Evolutionary conservation across 2,113 vertebrate genomes (phyloP), one percentile per base, ranked within the genome.

Genomic region (Oenanthe oenanthe): DNA sequence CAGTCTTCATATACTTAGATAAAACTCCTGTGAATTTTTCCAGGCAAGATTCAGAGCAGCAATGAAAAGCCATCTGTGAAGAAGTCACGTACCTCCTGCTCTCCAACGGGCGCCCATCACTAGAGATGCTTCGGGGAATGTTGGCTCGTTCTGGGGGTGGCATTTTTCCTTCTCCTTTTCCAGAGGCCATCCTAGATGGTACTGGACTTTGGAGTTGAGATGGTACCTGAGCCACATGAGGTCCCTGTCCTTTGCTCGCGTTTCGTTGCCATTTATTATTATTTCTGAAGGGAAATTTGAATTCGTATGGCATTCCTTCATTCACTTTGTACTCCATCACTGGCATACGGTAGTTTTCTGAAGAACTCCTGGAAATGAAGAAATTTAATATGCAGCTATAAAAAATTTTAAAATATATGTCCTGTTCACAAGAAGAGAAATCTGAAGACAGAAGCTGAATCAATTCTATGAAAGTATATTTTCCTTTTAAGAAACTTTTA

Each of bases 251-350:
- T 92, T 98, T 99, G 97, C 91, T 97, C 15, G 98, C 97, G 62
- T 98, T 99, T 93, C 99, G 98, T 20, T 99, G 99, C 99, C 99
- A 99, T 94, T 99, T 99, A 95, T 97, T 98, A 21, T 98, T 98
- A 97, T 98, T 99, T 94, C 99, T 98, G 97, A 99, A 99, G 45
- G 99, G 99, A 93, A 99, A 99, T 97, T 99, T 99, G 95, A 99
- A 98, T 56, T 99, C 99, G 4, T 99, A 99, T 0, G 99, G 96
- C 97, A 99, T 98, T 43, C 98, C 99, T 89, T 99, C 99, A 26
- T 99, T 99, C 97, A 99, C 98, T 95, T 99, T 99, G 97, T 99
- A 99, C 89, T 99, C 99, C 98, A 99, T 98, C 63, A 99, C 98
- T 10, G 99, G 99, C 99, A 99, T 98, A 93, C 99, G 99, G 96